phyloP scores from a whole-genome alignment of 2,113 vertebrate genomes.

The Onychorhynchus coronatus region DNA sequence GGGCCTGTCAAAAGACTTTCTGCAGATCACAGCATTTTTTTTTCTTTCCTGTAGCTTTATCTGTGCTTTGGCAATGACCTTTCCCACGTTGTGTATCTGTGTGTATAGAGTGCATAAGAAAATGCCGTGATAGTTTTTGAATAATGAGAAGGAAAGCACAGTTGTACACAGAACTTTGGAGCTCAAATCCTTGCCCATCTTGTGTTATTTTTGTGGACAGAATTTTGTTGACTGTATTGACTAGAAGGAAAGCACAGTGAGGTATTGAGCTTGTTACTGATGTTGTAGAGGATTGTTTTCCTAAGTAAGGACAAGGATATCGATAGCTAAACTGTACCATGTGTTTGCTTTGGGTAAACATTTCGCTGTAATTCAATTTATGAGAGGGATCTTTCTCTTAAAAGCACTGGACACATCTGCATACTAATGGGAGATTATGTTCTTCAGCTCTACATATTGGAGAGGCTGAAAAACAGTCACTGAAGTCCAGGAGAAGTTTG shows the following conservation, averaged over 20 bases:
- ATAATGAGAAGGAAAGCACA: background rate
- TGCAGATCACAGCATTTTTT: background rate
- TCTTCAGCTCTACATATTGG: background rate
- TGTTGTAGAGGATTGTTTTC: background rate
- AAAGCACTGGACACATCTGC: background rate
- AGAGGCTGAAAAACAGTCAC: background rate
- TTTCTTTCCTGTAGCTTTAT: background rate
- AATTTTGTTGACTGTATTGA: background rate
- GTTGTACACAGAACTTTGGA: background rate
- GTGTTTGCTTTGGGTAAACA: slow-evolving; percentile 21
- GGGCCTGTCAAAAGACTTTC: background rate
- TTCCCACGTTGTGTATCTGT: background rate
- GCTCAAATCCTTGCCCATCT: background rate
- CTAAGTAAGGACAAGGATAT: background rate
- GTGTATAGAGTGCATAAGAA: background rate
- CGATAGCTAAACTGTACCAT: background rate
- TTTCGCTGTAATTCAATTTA: slow-evolving; percentile 14
- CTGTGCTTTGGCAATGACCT: background rate
- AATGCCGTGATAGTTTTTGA: background rate
- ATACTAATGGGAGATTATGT: background rate
- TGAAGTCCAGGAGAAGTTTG: background rate
- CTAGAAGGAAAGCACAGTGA: background rate
- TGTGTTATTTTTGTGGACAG: background rate
- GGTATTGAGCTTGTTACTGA: background rate
- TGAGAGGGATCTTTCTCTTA: background rate